Base-by-base conservation (phyloP, 2,113 vertebrate genomes). In the Melanerpes aurifrons region DNA sequence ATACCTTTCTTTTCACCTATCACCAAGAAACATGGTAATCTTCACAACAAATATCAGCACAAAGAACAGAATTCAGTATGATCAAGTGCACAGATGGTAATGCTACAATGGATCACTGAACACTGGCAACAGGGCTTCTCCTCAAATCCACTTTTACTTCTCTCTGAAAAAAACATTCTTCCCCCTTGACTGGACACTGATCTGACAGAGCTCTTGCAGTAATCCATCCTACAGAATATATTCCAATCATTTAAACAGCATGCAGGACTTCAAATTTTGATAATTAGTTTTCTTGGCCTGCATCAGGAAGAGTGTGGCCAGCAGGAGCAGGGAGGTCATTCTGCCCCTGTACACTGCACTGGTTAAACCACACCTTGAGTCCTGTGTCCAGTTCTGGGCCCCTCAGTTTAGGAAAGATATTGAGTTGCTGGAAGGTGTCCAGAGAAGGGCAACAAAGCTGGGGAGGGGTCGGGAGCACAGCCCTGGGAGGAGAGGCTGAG, bases 161-260 rank as follows among this genome's bases (percentile, higher is more conserved):
- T 72, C 31, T 53, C 48, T 76, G 54, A 57, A 80, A 93, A 69
- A 71, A 54, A 8, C 4, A 58, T 40, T 81, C 24, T 48, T 84
- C 26, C 68, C 7, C 13, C 10, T 61, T 1, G 0, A 9, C 0
- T 48, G 12, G 9, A 57, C 25, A 15, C 67, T 48, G 7, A 86
- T 57, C 1, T 47, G 37, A 75, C 1, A 3, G 22, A 78, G 43
- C 25, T 86, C 28, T 62, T 61, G 19, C 5, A 75, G 15, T 43
- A 84, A 72, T 3, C 3, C 8, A 29, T 6, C n/a, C n/a, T 10
- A 29, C 1, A 4, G 25, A 82, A 6, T 28, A 61, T 54, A 58
- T 75, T 59, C 7, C 5, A 2, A 4, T 29, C 4, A 61, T 66
- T 89, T 58, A 66, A 66, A 56, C 45, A 35, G 62, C 4, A 13